Conservation (phyloP, 2,888 invertebrate genomes). For the Limnephilus lunatus region DNA sequence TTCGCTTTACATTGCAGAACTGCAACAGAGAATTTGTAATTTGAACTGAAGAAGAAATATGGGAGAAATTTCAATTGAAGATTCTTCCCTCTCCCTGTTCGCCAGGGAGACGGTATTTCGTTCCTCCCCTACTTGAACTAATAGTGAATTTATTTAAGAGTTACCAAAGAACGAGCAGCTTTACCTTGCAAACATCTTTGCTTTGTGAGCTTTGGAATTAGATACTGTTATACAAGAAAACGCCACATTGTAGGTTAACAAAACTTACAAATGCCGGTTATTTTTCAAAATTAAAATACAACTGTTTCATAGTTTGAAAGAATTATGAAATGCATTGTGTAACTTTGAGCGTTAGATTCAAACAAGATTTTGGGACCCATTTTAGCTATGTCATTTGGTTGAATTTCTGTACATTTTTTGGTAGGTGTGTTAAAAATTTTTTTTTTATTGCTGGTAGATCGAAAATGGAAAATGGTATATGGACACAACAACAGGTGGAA, state of each 20-base stretch:
- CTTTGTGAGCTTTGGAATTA: not conserved
- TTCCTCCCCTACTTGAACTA: constrained; percentile 16
- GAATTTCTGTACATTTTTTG: too few relatives aligned
- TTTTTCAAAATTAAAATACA: not conserved
- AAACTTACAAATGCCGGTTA: not conserved
- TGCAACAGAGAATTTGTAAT: constrained; percentile 65
- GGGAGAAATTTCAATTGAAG: constrained; percentile 63
- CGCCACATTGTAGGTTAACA: not conserved
- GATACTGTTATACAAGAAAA: not conserved
- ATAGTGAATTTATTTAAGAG: constrained; percentile 4
- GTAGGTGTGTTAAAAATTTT: too few relatives aligned
- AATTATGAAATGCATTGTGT: too few relatives aligned
- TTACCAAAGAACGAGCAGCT: not conserved
- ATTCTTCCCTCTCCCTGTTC: constrained; percentile 18
- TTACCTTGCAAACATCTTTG: not conserved
- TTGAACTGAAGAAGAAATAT: constrained; percentile 60
- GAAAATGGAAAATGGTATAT: too few relatives aligned
- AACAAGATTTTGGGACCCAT: too few relatives aligned
- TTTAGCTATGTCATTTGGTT: too few relatives aligned
- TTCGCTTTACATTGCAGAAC: constrained; percentile 55
- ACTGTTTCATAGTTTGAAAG: not conserved
- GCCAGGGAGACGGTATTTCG: not conserved
- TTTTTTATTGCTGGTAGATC: too few relatives aligned
- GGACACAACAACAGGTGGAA: too few relatives aligned
- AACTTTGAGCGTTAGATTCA: too few relatives aligned